phyloP scores from a whole-genome alignment of 2,888 invertebrate genomes.

The Aphrophora alni region DNA sequence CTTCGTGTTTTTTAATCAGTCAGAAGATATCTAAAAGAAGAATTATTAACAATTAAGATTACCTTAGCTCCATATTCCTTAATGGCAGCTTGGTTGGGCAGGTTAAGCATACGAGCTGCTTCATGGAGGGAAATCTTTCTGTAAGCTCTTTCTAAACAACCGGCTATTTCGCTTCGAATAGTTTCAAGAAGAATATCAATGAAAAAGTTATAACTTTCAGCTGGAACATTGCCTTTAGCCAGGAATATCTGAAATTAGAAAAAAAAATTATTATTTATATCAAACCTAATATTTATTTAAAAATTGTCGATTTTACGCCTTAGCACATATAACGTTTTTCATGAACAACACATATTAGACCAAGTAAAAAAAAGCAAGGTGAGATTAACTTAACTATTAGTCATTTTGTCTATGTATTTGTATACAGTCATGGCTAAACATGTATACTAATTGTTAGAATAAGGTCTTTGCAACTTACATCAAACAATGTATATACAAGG shows the following conservation, averaged over 20 bases:
- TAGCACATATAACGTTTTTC: no score
- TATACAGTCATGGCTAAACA: no score
- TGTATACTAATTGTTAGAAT: no score
- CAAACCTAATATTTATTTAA: slow-evolving; percentile 21
- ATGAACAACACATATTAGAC: no score
- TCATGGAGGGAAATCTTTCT: slow-evolving; percentile 86
- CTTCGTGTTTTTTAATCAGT: no score
- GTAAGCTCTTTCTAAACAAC: slow-evolving; percentile 96
- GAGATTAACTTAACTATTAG: no score
- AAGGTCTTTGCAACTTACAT: no score
- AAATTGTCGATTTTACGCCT: no score
- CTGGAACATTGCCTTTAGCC: slow-evolving; percentile 91
- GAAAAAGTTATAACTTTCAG: slow-evolving; percentile 94
- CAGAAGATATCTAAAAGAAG: no score
- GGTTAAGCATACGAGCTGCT: slow-evolving; percentile 87
- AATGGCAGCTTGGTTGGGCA: slow-evolving; percentile 77
- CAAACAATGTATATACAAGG: no score
- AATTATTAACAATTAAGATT: slow-evolving; percentile 37
- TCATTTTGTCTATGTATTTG: no score
- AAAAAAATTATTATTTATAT: slow-evolving; percentile 12
- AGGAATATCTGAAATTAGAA: slow-evolving; percentile 63
- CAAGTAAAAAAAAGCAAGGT: no score
- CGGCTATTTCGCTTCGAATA: slow-evolving; percentile 94
- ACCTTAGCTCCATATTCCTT: slow-evolving; percentile 82
- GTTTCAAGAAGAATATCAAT: slow-evolving; percentile 96